Evolutionary conservation across 2,888 invertebrate species (phyloP), one percentile per base, ranked within the genome.

Genomic region (Phragmatobia fuliginosa): DNA sequence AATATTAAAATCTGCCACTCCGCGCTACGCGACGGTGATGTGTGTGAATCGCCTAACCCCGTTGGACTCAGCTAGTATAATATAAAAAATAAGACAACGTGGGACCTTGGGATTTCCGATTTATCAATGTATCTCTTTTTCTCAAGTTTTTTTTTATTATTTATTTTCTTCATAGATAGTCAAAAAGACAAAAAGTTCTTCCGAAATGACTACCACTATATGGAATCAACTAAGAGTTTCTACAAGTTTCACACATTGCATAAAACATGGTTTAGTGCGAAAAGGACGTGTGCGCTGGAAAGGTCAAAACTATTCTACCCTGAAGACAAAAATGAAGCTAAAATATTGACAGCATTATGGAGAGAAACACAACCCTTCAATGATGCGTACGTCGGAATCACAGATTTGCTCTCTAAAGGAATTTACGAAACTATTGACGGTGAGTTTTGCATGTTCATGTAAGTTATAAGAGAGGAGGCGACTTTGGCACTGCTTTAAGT

Each of bases 231-330:
- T 11, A 66, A 85, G 7, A 86, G 87, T 70, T 94, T 93, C 68
- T 94, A 93, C 79, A 94, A 94, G 80, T 82, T 92, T 31, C 91
- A 93, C 65, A 90, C 90, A 0, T 62, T 88, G 25, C 84, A 83
- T 4, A 87, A 82, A 69, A 80, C 78, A 14, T 94, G 92, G 92
- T 52, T 77, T 6, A 87, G 88, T 0, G 92, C 92, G 0, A 89
- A 87, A 72, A 80, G 72, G 6, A 76, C 73, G n/a, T 94, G 93
- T 71, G 83, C 81, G 0, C 49, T 81, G 36, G 93, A 93, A 80
- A 92, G 92, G 0, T 88, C 91, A 1, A 77, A 73, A 11, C 73
- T 94, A 1, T 92, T 90, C 73, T 91, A 90, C 41, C 90, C 94
- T 3, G 86, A 88, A 21, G 83, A 91, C 64, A 72, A 85, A 0